Percentiles rank a stretch among this genome's conserved stretches.
phyloP scores from a whole-genome alignment of 2,113 vertebrate species.

The Oreochromis tanganicae region DNA sequence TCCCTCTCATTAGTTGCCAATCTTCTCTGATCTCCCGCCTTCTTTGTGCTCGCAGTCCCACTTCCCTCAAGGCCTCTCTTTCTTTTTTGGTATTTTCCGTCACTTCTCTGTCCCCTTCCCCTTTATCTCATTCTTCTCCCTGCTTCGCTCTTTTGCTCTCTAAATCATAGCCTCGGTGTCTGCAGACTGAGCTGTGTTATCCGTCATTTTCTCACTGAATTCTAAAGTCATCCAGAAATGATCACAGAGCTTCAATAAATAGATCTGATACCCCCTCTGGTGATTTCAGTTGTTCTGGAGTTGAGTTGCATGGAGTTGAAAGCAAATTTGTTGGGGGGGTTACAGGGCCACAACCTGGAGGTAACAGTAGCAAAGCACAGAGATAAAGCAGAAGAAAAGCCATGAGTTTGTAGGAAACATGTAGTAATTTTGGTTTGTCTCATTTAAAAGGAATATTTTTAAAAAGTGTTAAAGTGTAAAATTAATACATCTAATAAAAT shows the following conservation, averaged over 20 bases:
- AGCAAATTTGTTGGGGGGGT: background rate
- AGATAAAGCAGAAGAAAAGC: background rate
- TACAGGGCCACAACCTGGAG: background rate
- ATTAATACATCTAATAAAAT: background rate
- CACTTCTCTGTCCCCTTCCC: background rate
- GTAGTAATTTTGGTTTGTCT: background rate
- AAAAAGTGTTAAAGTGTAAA: background rate
- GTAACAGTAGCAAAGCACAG: background rate
- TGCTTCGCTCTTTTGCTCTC: background rate
- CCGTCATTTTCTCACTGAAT: slow-evolving; percentile 27
- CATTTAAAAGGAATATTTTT: background rate
- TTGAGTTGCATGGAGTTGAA: background rate
- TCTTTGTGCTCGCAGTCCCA: slow-evolving; percentile 2
- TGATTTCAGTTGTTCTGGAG: background rate
- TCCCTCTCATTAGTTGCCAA: slow-evolving; percentile 39
- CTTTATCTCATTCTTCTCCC: background rate
- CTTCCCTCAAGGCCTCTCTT: slow-evolving; percentile 9
- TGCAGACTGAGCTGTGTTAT: slow-evolving; percentile 33
- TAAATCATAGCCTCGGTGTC: slow-evolving; percentile 1
- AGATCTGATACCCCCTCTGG: slow-evolving; percentile 15
- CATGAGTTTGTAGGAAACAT: background rate
- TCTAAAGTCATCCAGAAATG: slow-evolving; percentile 31
- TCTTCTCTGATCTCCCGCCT: slow-evolving; percentile 18
- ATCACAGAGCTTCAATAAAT: slow-evolving; percentile 37
- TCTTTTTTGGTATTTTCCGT: background rate